Evolutionary conservation across 2,797 vertebrate genomes (phyloP), one percentile per base, ranked within the genome.

Genomic region (Chelmon rostratus): DNA sequence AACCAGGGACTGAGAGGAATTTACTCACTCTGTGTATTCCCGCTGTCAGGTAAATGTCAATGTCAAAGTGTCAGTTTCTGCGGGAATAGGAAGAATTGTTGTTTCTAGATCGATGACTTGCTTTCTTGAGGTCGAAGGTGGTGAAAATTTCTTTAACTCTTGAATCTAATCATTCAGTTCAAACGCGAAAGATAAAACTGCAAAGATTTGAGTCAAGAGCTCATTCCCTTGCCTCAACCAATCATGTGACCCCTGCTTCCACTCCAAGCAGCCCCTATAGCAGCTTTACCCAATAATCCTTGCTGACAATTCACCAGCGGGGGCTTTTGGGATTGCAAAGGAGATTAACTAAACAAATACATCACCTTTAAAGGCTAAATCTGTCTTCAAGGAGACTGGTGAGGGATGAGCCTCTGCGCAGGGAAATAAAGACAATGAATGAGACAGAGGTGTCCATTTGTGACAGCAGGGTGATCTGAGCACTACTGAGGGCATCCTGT

Each of bases 321-420:
- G 75, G 73, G 69, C 79, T 86, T 80, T 82, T 16, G 1, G 83
- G 84, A 87, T 86, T 66, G 57, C 77, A 65, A 85, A 73, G 81
- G 66, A 89, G 88, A 91, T 89, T 83, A 87, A 74, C 87, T 79
- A 81, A 88, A 89, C 86, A 89, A 90, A 91, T 70, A 84, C 68
- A 82, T 82, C 83, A 88, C 71, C 82, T 89, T 78, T 83, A 73
- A 72, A 82, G 73, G 65, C 57, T 73, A 83, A 86, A 84, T 82
- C 86, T 86, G 71, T 82, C 83, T 77, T 89, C 85, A 84, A 84
- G 86, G 86, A 83, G 88, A 85, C 61, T 46, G 81, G 47, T 52
- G 69, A 87, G 76, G 69, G 73, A 80, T 70, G 81, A 52, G 81
- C 58, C 46, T 76, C 52, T 47, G 71, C 21, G 68, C 68, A 19